phyloP scores from a whole-genome alignment of 2,797 vertebrate genomes.

The Cyclopterus lumpus region DNA sequence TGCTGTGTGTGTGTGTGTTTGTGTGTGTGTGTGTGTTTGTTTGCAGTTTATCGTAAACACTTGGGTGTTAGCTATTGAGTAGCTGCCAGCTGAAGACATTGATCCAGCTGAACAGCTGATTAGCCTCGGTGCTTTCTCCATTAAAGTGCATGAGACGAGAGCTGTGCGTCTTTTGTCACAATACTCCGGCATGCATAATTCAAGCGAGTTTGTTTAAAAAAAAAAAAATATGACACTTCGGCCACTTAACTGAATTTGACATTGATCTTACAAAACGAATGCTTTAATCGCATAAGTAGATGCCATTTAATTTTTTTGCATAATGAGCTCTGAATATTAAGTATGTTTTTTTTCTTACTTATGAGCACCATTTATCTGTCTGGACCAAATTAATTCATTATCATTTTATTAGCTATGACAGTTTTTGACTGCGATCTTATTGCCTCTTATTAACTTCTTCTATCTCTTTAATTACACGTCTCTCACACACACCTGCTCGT shows the following conservation, averaged over 20 bases:
- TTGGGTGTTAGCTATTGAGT: conserved; percentile 43
- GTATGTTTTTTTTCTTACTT: conserved; percentile 17
- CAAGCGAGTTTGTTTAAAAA: conserved; percentile 17
- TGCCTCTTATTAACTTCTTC: conserved; percentile 15
- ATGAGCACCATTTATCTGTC: conserved; percentile 11
- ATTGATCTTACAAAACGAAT: conserved; percentile 36
- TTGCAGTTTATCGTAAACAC: conserved; percentile 56
- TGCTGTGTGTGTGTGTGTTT: conserved; percentile 15
- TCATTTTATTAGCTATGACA: conserved; percentile 21
- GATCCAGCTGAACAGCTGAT: conserved; percentile 43
- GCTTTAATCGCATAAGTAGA: conserved; percentile 28
- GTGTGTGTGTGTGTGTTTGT: conserved; percentile 21
- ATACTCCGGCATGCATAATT: conserved; percentile 41
- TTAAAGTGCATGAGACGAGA: conserved; percentile 48
- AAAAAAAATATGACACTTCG: conserved; percentile 45
- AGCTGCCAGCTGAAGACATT: conserved; percentile 62
- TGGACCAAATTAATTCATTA: conserved; percentile 17
- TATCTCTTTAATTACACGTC: conserved; percentile 18
- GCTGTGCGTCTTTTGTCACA: conserved; percentile 34
- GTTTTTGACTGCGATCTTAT: conserved; percentile 7
- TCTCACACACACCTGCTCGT: neutral
- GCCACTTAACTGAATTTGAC: conserved; percentile 54
- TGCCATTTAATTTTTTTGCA: conserved; percentile 31
- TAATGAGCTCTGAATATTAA: conserved; percentile 26
- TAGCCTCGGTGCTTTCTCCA: conserved; percentile 35